Evolutionary conservation across 1,140 invertebrate genomes (phyloP), one percentile per base, ranked within the genome.

Genomic region (Monomorium pharaonis): DNA sequence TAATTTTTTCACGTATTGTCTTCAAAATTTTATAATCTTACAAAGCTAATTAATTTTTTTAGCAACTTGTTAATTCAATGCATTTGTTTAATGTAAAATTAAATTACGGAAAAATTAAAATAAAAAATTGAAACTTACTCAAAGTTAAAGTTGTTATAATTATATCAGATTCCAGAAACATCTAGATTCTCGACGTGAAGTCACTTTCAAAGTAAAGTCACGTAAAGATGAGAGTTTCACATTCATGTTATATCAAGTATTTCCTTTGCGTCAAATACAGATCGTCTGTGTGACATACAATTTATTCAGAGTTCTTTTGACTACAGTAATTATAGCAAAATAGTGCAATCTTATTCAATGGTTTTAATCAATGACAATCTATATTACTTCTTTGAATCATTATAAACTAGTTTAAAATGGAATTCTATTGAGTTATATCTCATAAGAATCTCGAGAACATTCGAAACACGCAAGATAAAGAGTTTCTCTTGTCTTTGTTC

Each of bases 401-500:
- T 67, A 24, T 1, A 18, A 42, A 37, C 21, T 44, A n/a, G 30
- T 14, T 72, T 30, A 18, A 69, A 58, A 16, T 72, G 30, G 24
- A 67, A 67, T 37, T 51, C 16, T 14, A 47, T 74, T 72, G 51
- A 72, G 24, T 12, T 21, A 21, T 14, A 51, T 44, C 3, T 56
- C n/a, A 24, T n/a, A n/a, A 83, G 42, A 3, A 60, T 51, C n/a
- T 83, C 60, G 18, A 7, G 24, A n/a, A 74, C 67, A 60, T 70
- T 83, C 51, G 42, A 74, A 74, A 83, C 42, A 74, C 27, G 42
- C 16, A 51, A 0, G 37, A 74, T 83, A 60, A 83, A 83, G 67
- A 83, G 51, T 81, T 81, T 56, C 65, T 58, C 78, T 72, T n/a
- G n/a, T 24, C 37, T 83, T 83, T 58, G 67, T 83, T 83, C 21